These are phyloP conservation scores for Brenthis daphne DNA, from an alignment of 2,888 invertebrate species.

Conservation along the genomic window DNA sequence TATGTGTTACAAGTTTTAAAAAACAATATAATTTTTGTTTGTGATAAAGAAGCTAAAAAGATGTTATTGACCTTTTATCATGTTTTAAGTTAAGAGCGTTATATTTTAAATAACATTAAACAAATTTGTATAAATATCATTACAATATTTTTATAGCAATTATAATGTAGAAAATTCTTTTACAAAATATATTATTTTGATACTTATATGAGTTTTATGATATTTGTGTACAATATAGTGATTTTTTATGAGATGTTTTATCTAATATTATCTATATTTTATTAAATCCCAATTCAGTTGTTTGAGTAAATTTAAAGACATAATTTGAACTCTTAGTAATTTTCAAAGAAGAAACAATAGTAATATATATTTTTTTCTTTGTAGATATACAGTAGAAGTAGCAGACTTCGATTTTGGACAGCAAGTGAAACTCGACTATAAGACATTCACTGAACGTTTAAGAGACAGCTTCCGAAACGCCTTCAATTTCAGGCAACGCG, in stretches of 20 bases:
- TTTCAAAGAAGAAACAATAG: not conserved
- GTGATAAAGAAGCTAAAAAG: not conserved
- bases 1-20: not conserved
- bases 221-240: too few relatives aligned
- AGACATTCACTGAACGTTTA: conserved; percentile 91
- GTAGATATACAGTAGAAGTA: conserved; percentile 91
- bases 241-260: too few relatives aligned
- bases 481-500: conserved; percentile 62
- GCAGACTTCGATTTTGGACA: conserved; percentile 96
- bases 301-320: too few relatives aligned
- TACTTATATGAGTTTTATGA: too few relatives aligned
- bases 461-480: conserved; percentile 86
- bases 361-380: conserved; percentile 10
- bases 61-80: conserved; percentile 4
- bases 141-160: too few relatives aligned
- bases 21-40: not conserved
- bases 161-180: too few relatives aligned
- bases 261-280: too few relatives aligned
- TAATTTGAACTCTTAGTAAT: too few relatives aligned
- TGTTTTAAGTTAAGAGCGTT: not conserved
- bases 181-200: too few relatives aligned
- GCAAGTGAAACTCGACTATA: conserved; percentile 91
- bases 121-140: too few relatives aligned
- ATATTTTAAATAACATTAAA: not conserved
- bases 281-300: too few relatives aligned